Base-by-base conservation (phyloP, 1,140 invertebrate species). In the Neoseiulus cucumeris region DNA sequence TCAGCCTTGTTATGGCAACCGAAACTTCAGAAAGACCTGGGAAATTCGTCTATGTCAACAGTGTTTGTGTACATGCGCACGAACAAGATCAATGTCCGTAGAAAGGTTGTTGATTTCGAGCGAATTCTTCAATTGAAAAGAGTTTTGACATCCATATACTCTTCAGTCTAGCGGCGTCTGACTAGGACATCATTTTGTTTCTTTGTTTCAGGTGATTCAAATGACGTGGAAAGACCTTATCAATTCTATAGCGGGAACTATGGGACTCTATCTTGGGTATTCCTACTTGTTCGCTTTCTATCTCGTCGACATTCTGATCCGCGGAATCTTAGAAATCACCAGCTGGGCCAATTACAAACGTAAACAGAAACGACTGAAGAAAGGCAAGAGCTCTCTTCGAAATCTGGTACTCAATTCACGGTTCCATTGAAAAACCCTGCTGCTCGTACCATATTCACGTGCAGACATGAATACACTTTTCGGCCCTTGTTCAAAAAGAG, bases 261-360 rank as follows among this genome's bases (percentile, higher is more conserved):
- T 59, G 51, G 51, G 51, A 18, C 14, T 59, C 22, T 59, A 59
- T 33, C 51, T 59, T 2, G 51, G 51, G 2, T 59, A 59, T 33
- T 59, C 51, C 25, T 59, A 59, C 22, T 59, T 59, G 22, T 59
- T 59, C 51, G 22, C 22, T 20, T 59, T 59, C 33, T 59, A 59
- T 25, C 14, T 59, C 22, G 33, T 59, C 22, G 51, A 59, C 51
- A 59, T 59, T 2, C 22, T 59, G n/a, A 25, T 59, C 22, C 51
- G 51, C 14, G 51, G 51, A 12, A 33, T 59, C 22, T 2, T 25
- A 2, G 51, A 59, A 25, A 59, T 59, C 51, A 20, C 9, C 1
- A 17, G 51, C 22, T 59, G 51, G 51, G 14, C 14, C 14, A 59
- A 2, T 20, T 59, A 18, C 22, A 59, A 59, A 33, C 14, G 25